Percentiles rank a stretch among this genome's conserved stretches.
Conservation (phyloP, 64 coral and sea anemone genomes). For the Montipora efflorescens region DNA sequence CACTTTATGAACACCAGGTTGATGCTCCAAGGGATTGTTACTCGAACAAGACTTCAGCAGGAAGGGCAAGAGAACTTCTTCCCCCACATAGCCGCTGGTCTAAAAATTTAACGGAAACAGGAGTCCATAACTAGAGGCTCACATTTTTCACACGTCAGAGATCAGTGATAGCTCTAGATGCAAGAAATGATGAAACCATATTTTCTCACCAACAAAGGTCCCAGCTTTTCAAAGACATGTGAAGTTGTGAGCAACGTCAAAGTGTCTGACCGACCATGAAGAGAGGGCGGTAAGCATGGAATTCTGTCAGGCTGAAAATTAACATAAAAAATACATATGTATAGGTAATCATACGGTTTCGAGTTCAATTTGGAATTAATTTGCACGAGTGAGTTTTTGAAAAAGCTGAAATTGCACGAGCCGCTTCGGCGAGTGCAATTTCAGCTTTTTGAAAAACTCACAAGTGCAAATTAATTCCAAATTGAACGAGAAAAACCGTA, state of each 20-base stretch:
- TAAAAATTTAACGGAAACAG: not conserved
- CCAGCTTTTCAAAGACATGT: conserved; percentile 96
- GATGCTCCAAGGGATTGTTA: conserved; percentile 70
- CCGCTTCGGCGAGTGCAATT: too few species aligned
- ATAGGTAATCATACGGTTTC: too few species aligned
- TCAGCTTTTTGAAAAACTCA: too few species aligned
- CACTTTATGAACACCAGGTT: conserved; percentile 80
- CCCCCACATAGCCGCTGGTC: conserved; percentile 88
- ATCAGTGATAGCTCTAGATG: not conserved
- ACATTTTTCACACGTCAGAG: too few species aligned
- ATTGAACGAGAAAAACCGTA: too few species aligned
- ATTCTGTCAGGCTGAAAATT: conserved; percentile 84
- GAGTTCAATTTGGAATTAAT: too few species aligned
- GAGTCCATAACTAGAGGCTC: not conserved
- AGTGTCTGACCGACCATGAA: conserved; percentile 78
- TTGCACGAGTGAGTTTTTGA: too few species aligned
- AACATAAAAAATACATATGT: not conserved
- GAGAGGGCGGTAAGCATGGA: conserved; percentile 74
- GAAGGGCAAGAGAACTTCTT: conserved; percentile 86
- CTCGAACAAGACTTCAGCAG: conserved; percentile 85
- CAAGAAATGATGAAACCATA: too few species aligned
- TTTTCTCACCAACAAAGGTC: conserved; percentile 74
- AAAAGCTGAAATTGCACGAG: too few species aligned
- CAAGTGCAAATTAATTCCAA: too few species aligned
- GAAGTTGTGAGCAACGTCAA: conserved; percentile 84